Evolutionary conservation across 1,140 invertebrate genomes (phyloP), one percentile per base, ranked within the genome.

Genomic region (Drosophila ironensis): DNA sequence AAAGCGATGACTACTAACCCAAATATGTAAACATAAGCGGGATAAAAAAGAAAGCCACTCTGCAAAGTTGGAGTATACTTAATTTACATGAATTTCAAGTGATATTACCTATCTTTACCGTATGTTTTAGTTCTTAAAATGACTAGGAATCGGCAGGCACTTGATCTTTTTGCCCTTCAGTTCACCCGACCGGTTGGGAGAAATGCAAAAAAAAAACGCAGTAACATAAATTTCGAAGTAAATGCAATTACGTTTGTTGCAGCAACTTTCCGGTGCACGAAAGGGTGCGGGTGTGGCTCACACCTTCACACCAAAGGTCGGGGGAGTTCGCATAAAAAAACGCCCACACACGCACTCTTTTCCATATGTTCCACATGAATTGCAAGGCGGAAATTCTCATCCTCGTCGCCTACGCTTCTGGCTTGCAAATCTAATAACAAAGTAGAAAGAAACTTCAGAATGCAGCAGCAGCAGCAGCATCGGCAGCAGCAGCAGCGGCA

Each of bases 201-300:
- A 68, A 57, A 56, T 56, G 41, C 27, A 37, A 14, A 35, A 35
- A 33, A 69, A 68, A 63, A 56, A 59, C 44, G 27, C 52, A 60
- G 52, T 54, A 78, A 61, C 70, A 84, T 78, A 84, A 86, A 78
- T 84, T 86, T 54, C 57, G 22, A 59, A 57, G 53, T 67, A 84
- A 84, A 86, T 86, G 69, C 74, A 84, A 86, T 84, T 86, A 86
- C 73, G 68, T 78, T 70, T 78, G 54, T 50, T 69, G 63, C 53
- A 77, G 28, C 68, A 72, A 71, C 52, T 63, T 74, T 50, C 33
- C 47, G 40, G 40, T 17, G 22, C 19, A 27, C 19, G 7, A 28
- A 19, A 30, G 38, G 20, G 27, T 6, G 16, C 17, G 20, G 44
- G 51, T 41, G 27, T 14, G 9, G 30, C 20, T 25, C 33, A 47